Conservation (phyloP, 2,113 vertebrate genomes). For the Tachycineta bicolor region DNA sequence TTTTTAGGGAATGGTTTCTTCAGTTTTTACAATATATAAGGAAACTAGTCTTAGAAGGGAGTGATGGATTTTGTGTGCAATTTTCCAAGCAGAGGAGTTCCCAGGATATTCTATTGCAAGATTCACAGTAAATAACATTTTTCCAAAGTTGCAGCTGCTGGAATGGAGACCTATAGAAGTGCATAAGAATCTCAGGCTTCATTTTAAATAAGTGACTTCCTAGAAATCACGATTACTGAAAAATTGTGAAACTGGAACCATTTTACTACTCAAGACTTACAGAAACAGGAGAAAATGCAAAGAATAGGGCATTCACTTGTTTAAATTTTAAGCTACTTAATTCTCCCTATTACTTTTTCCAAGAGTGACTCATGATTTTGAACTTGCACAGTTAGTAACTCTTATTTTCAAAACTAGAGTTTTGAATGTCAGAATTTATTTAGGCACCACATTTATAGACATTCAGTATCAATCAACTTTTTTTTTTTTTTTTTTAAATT, state of each 20-base stretch:
- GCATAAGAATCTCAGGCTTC: not conserved
- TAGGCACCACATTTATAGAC: not conserved
- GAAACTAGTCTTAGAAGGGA: not conserved
- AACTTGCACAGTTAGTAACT: not conserved
- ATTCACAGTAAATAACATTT: not conserved
- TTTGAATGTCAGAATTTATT: conserved; percentile 5
- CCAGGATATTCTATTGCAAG: not conserved
- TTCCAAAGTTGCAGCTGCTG: not conserved
- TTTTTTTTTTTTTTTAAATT: not conserved
- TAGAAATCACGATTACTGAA: not conserved
- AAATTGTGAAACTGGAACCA: not conserved
- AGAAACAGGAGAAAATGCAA: not conserved
- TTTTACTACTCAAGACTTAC: not conserved
- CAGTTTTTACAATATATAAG: not conserved
- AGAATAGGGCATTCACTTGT: not conserved
- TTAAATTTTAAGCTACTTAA: not conserved
- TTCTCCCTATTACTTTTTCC: not conserved
- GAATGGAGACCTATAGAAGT: not conserved
- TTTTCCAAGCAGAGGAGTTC: not conserved
- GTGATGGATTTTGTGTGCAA: not conserved
- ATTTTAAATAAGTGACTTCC: not conserved
- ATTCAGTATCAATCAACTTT: not conserved
- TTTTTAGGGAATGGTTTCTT: not conserved
- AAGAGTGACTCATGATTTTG: not conserved
- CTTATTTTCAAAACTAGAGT: not conserved